Percentiles rank a stretch among this genome's conserved stretches.
Conservation (phyloP, 2,797 vertebrate species). For the Glyptemys insculpta region DNA sequence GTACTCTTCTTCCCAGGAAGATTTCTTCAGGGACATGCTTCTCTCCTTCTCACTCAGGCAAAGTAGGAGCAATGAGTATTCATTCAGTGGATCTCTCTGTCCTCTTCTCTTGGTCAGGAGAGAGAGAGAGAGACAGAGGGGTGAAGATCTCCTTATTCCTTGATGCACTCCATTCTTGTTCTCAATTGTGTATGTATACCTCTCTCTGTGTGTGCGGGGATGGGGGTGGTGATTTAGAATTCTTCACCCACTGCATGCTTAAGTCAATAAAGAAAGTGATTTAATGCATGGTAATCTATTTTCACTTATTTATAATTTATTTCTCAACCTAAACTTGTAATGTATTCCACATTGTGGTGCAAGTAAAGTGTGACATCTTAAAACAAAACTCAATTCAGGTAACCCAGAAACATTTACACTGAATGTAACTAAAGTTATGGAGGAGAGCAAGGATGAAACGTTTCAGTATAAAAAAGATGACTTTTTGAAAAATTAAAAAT, state of each 20-base stretch:
- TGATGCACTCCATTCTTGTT: too few relatives aligned
- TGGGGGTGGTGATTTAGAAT: neutral
- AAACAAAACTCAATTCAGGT: neutral
- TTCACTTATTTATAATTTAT: neutral
- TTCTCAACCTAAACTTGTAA: neutral
- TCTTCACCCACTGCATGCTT: neutral
- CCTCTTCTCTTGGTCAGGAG: too few relatives aligned
- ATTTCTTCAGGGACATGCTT: too few relatives aligned
- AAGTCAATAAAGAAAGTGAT: neutral
- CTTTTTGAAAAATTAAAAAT: neutral
- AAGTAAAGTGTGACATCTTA: neutral
- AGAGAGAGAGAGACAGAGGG: too few relatives aligned
- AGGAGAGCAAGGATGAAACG: neutral
- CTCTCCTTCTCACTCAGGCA: too few relatives aligned
- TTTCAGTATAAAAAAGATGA: neutral
- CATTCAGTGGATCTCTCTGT: too few relatives aligned
- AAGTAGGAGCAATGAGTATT: too few relatives aligned
- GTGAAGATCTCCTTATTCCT: too few relatives aligned
- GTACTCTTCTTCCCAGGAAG: too few relatives aligned
- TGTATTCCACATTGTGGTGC: neutral
- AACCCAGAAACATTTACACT: neutral
- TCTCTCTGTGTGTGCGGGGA: too few relatives aligned
- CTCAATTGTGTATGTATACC: too few relatives aligned
- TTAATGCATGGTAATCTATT: neutral
- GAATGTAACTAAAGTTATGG: neutral